phyloP scores from a whole-genome alignment of 2,113 vertebrate genomes.

The Callaeas wilsoni region DNA sequence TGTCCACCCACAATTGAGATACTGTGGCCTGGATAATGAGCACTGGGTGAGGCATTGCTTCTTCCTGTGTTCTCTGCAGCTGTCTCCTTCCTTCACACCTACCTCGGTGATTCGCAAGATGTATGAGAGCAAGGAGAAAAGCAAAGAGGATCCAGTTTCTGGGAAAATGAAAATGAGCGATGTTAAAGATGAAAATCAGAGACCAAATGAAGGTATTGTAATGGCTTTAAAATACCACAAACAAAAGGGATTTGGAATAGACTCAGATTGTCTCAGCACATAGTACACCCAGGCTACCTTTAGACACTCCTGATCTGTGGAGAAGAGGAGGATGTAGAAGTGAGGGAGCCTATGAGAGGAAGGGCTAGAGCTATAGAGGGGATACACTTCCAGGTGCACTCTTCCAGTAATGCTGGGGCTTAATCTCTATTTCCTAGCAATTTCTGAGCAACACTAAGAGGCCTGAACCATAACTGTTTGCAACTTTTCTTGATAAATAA shows the following conservation, averaged over 20 bases:
- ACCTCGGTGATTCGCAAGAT: constrained; percentile 98
- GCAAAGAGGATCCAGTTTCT: constrained; percentile 81
- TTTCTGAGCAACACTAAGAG: background rate
- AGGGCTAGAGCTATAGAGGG: background rate
- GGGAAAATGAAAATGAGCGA: constrained; percentile 73
- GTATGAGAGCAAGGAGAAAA: constrained; percentile 97
- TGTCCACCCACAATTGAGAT: background rate
- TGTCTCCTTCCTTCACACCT: constrained; percentile 96
- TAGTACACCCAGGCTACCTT: background rate
- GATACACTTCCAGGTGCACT: background rate
- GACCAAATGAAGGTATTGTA: constrained; percentile 81
- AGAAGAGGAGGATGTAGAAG: background rate
- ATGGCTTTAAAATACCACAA: background rate
- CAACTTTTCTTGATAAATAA: background rate
- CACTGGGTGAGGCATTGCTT: background rate
- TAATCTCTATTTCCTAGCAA: background rate
- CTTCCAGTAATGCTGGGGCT: background rate
- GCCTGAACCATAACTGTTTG: background rate
- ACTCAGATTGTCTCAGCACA: background rate
- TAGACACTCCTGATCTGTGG: background rate
- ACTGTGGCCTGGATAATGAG: background rate
- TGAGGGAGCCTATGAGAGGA: background rate
- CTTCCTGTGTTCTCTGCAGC: constrained; percentile 63
- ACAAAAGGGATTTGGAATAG: background rate
- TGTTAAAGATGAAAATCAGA: constrained; percentile 78